Conservation (phyloP, 2,113 vertebrate genomes). For the Sinocyclocheilus maitianheensis region DNA sequence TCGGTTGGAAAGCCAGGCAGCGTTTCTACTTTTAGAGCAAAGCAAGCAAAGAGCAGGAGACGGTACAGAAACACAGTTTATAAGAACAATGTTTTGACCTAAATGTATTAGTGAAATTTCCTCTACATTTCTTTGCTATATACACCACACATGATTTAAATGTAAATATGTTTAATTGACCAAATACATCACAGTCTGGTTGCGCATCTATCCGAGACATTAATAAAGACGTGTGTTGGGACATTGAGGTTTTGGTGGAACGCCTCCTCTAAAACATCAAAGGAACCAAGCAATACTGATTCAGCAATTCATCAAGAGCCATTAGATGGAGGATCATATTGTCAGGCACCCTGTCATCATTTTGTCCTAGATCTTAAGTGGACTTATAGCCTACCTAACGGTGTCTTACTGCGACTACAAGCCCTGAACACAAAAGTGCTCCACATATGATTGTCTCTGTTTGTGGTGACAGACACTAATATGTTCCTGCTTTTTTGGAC, state of each 20-base stretch:
- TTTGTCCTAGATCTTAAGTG: conserved; percentile 16
- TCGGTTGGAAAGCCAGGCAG: conserved; percentile 58
- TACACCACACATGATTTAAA: not conserved
- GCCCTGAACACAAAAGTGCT: not conserved
- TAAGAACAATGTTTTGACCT: not conserved
- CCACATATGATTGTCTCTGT: not conserved
- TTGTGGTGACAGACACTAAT: not conserved
- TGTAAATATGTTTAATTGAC: not conserved
- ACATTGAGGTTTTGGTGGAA: conserved; percentile 44
- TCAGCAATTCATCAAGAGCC: conserved; percentile 36
- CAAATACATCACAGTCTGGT: not conserved
- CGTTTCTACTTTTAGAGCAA: conserved; percentile 39
- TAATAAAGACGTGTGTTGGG: conserved; percentile 22
- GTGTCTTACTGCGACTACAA: not conserved
- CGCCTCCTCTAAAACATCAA: conserved; percentile 44
- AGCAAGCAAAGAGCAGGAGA: conserved; percentile 22
- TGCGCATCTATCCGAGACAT: conserved; percentile 24
- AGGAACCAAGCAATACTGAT: conserved; percentile 34
- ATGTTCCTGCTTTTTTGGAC: not conserved
- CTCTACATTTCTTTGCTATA: conserved; percentile 1
- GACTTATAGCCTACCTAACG: not conserved
- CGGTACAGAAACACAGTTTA: not conserved
- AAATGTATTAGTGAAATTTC: not conserved
- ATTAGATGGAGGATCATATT: conserved; percentile 45
- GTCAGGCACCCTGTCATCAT: conserved; percentile 38